Evolutionary conservation across 35 echinoderm and acorn worm species (phyloP).

Genomic region (Lytechinus variegatus): DNA sequence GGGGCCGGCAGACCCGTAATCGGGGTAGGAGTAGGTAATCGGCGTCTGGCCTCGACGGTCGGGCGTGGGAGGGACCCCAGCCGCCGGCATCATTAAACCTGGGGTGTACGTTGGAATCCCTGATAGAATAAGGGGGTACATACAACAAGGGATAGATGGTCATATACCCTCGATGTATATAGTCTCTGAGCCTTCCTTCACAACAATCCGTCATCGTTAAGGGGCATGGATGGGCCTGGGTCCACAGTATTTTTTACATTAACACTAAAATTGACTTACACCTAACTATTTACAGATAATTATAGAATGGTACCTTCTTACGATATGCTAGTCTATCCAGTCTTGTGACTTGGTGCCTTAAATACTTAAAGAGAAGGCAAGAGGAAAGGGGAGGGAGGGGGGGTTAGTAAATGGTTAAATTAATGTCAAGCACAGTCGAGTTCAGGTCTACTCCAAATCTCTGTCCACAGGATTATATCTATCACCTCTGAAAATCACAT

Average conservation of each 20-base stretch:
- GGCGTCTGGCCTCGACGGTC: conserved; percentile 40
- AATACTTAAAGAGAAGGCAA: not conserved
- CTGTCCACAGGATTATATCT: not conserved
- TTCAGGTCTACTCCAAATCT: not conserved
- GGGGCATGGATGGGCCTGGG: not conserved
- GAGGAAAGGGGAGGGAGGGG: not conserved
- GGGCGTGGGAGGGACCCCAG: conserved; percentile 52
- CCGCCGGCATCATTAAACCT: conserved; percentile 53
- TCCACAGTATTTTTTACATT: not conserved
- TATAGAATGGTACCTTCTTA: not conserved
- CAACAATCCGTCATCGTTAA: not conserved
- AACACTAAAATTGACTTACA: not conserved
- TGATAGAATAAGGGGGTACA: conserved; percentile 45
- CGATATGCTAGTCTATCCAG: not conserved
- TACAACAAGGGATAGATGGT: not conserved
- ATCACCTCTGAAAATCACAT: not conserved
- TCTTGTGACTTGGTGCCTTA: not conserved
- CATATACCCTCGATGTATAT: conserved; percentile 1
- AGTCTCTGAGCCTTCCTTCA: not conserved
- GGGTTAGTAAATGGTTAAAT: not conserved
- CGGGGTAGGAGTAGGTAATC: conserved; percentile 73
- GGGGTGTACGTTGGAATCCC: conserved; percentile 64
- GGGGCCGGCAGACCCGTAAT: conserved; percentile 78
- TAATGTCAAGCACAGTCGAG: not conserved
- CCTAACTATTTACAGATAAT: not conserved